Base-by-base conservation (phyloP, 2,113 vertebrate species). In the Callionymus lyra region DNA sequence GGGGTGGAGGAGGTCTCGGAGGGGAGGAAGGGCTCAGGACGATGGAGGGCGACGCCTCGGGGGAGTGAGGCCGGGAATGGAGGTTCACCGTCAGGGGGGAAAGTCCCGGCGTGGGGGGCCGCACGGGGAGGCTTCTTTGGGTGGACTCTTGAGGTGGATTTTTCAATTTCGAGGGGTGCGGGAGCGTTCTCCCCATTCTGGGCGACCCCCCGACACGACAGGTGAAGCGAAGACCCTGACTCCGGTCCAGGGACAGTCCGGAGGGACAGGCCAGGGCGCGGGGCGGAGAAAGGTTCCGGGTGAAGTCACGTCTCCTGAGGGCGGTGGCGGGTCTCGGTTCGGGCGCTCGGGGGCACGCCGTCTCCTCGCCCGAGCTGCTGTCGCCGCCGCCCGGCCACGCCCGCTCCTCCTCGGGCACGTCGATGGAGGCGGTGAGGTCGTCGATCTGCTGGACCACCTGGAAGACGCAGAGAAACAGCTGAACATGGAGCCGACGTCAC, bases 401-500 rank as follows among this genome's bases (percentile, higher is more conserved):
- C 32, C 50, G 37, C 47, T 79, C 77, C 37, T 79, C 75, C 44
- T 76, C 69, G 15, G 57, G 64, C 43, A 86, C 62, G 59, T 86
- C 81, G 54, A 88, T 81, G 38, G 70, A 62, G 2, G 82, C 82
- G 31, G 86, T 88, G 47, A 88, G 70, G 41, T 73, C 49, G 60
- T 88, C 86, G 44, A 88, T 88, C 72, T 87, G 82, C 41, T 82
- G 70, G 55, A 88, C 85, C 56, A 88, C 84, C 86, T 88, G 57
- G 18, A 75, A 61, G 57, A 45, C 12, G 68, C 13, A 65, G 12
- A 44, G 41, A 51, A 2, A 12, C 34, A 31, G 32, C 4, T 31
- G 21, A 33, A 44, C 10, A 51, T 27, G 21, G 21, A 27, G 21
- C 21, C 8, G 21, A 27, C 8, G 21, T 27, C 21, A 27, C 8